Base-by-base conservation (phyloP, 2,113 vertebrate species). In the Buteo buteo region DNA sequence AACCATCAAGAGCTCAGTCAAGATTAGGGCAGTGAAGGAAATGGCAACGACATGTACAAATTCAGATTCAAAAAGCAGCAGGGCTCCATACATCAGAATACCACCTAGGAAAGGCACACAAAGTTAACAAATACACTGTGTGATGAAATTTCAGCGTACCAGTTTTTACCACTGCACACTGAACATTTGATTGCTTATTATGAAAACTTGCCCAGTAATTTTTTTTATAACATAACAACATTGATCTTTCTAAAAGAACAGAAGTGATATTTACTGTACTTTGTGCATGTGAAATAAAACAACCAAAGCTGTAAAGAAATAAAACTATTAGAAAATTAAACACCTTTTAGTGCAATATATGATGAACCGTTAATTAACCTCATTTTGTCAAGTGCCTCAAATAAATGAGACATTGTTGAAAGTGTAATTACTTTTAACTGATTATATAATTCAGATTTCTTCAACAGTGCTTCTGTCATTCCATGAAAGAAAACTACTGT, bases 1-100 rank as follows among this genome's bases (percentile, higher is more conserved):
- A 97, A 99, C 99, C 99, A 99, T 99, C 95, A 99, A 98, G 94
- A 99, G 99, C 97, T 99, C 99, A 1, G 99, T 99, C 91, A 99
- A 96, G 94, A 99, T 97, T 28, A 99, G 98, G 8, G 99, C 99
- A 11, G 99, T 99, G 98, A 99, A 99, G 76, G 99, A 99, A 98
- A 99, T 99, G 97, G 99, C 99, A 89, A 99, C 99, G 7, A 99
- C 99, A 7, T 99, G 99, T 47, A 99, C 99, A 16, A 99, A 99
- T 97, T 99, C 99, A 0, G 99, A 99, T 97, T 99, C 99, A 31
- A 99, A 99, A 50, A 99, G 98, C 96, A 99, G 93, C 97, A 99
- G 97, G 0, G 98, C 99, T 54, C 99, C 99, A 6, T 98, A 99
- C 99, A 99, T 99, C 95, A 99, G 98, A 96, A 99, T 99, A 82